Evolutionary conservation across 2,888 invertebrate species (phyloP).

Genomic region (Periphyllus acericola): DNA sequence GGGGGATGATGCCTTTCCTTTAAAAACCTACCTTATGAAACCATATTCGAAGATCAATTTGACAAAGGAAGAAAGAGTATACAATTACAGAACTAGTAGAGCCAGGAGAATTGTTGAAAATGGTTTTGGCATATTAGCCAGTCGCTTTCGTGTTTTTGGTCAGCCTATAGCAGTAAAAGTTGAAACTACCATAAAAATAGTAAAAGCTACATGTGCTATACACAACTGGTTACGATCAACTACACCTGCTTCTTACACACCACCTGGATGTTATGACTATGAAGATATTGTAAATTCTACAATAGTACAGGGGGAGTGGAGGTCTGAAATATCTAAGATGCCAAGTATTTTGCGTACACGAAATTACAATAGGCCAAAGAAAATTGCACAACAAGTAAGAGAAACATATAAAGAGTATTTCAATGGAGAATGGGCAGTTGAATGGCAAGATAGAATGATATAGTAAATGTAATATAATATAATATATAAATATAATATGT

Average conservation of each 20-base stretch:
- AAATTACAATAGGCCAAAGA: constrained; percentile 59
- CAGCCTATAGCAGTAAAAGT: constrained; percentile 21
- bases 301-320: constrained; percentile 49
- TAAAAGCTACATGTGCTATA: constrained; percentile 34
- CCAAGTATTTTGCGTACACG: constrained; percentile 66
- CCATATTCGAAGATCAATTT: constrained; percentile 63
- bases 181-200: constrained; percentile 29
- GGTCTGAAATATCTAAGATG: constrained; percentile 43
- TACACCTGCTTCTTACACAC: background rate
- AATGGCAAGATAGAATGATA: constrained; percentile 61
- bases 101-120: constrained; percentile 63
- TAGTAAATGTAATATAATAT: constrained; percentile 4
- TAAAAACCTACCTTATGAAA: constrained; percentile 64
- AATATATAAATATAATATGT: constrained; percentile 12
- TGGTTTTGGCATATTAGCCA: constrained; percentile 63
- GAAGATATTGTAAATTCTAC: constrained; percentile 37
- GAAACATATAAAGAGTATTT: constrained; percentile 63
- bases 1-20: constrained; percentile 64
- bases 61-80: constrained; percentile 63
- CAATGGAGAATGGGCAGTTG: constrained; percentile 63
- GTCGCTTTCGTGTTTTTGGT: constrained; percentile 23
- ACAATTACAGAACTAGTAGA: constrained; percentile 64
- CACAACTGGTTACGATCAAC: constrained; percentile 38
- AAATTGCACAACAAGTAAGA: constrained; percentile 61
- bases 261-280: constrained; percentile 2